Percentiles rank a stretch among this genome's conserved stretches.
These are phyloP conservation scores for Babyrousa celebensis DNA, from an alignment of 2,797 vertebrate species.

Conservation along the genomic window DNA sequence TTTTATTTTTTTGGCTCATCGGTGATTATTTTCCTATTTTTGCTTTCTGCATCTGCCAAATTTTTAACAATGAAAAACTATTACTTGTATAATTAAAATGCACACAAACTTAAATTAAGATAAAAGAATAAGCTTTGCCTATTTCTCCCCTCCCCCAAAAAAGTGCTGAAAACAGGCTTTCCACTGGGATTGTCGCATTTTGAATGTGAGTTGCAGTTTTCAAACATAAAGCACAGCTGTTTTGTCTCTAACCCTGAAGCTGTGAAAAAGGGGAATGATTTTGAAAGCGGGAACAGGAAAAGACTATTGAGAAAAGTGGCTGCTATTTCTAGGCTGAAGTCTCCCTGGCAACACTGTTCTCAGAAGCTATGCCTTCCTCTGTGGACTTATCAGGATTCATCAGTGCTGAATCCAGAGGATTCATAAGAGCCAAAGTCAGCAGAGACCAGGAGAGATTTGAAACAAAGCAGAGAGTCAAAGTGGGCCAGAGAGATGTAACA, in stretches of 20 bases:
- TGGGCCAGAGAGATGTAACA: neutral
- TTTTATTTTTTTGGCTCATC: constrained; percentile 15
- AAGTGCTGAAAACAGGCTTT: constrained; percentile 80
- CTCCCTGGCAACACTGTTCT: constrained; percentile 78
- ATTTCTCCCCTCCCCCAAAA: constrained; percentile 35
- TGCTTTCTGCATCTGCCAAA: constrained; percentile 61
- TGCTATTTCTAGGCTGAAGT: constrained; percentile 80
- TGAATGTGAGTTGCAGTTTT: constrained; percentile 81
- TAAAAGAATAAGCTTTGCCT: constrained; percentile 69
- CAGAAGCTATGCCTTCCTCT: constrained; percentile 26
- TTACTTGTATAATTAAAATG: constrained; percentile 51
- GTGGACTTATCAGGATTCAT: neutral
- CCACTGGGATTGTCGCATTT: constrained; percentile 45
- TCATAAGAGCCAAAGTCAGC: neutral
- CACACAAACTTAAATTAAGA: constrained; percentile 56
- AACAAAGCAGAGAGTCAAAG: neutral
- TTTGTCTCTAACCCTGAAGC: constrained; percentile 78
- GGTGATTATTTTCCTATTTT: constrained; percentile 36
- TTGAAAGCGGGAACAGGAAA: constrained; percentile 82
- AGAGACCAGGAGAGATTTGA: neutral
- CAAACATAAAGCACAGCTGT: constrained; percentile 85
- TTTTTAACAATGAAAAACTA: constrained; percentile 59
- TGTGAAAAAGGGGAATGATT: constrained; percentile 76
- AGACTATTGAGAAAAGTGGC: constrained; percentile 84
- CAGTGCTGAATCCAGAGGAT: constrained; percentile 12